phyloP scores from a whole-genome alignment of 2,888 invertebrate species.

The Callimorpha dominula region DNA sequence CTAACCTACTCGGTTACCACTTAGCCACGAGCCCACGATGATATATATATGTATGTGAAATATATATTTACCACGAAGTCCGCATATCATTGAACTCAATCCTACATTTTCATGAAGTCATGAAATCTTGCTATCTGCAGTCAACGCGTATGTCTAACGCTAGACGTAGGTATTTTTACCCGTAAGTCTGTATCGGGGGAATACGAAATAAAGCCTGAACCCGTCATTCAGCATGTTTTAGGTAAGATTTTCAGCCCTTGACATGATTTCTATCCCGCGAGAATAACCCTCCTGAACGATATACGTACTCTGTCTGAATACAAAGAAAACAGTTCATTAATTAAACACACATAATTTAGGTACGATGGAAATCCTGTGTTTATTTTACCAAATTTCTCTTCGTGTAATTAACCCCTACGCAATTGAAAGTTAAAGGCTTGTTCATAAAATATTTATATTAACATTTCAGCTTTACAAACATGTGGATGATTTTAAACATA shows the following conservation, averaged over 20 bases:
- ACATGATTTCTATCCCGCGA: not conserved
- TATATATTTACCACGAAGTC: too few relatives aligned
- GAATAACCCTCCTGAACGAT: not conserved
- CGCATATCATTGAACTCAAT: too few relatives aligned
- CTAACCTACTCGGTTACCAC: too few relatives aligned
- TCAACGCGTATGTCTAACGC: not conserved
- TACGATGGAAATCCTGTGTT: not conserved
- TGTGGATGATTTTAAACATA: not conserved
- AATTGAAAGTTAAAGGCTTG: not conserved
- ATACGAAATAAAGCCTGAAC: not conserved
- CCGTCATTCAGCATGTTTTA: not conserved
- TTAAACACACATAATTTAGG: not conserved
- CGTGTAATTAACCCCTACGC: slow-evolving; percentile 3
- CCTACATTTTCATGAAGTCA: not conserved
- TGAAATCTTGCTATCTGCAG: not conserved
- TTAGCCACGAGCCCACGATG: too few relatives aligned
- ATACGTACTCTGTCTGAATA: not conserved
- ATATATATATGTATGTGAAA: too few relatives aligned
- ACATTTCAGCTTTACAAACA: not conserved
- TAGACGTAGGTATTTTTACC: not conserved
- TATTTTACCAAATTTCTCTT: slow-evolving; percentile 3
- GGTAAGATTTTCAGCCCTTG: not conserved
- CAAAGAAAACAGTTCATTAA: slow-evolving; percentile 1
- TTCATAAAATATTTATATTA: not conserved
- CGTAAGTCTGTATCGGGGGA: not conserved